phyloP scores from a whole-genome alignment of 2,888 invertebrate species.

The Adineta ricciae region DNA sequence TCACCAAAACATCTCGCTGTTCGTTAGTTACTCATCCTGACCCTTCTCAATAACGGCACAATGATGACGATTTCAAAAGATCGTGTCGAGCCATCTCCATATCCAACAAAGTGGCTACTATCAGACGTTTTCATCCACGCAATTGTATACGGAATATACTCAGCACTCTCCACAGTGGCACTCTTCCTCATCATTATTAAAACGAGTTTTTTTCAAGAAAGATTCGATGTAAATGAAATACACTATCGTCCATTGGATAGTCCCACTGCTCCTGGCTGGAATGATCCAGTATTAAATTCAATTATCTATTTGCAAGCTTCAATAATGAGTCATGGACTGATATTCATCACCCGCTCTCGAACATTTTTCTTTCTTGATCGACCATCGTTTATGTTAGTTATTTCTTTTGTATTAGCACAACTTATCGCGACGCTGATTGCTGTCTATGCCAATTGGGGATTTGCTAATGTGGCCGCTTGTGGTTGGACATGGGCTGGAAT shows the following conservation, averaged over 20 bases:
- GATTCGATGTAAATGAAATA: no score
- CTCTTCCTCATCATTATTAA: neutral
- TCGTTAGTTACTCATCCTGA: neutral
- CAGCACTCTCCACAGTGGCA: neutral
- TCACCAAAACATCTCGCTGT: no score
- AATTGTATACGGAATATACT: neutral
- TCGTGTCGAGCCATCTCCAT: neutral
- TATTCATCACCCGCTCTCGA: neutral
- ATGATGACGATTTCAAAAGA: neutral
- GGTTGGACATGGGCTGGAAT: neutral
- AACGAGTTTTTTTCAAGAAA: neutral
- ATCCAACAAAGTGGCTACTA: neutral
- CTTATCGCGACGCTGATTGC: neutral
- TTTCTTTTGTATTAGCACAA: neutral
- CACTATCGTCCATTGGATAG: no score
- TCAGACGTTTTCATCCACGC: neutral
- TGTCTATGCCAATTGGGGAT: neutral
- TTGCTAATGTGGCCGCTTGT: neutral
- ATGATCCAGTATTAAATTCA: neutral
- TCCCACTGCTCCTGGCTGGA: neutral
- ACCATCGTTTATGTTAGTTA: neutral
- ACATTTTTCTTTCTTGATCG: neutral
- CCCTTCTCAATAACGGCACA: neutral
- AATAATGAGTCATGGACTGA: neutral
- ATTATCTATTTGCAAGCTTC: neutral